These are phyloP conservation scores for Taenioides sp. DNA, from an alignment of 2,797 vertebrate species.

Conservation along the genomic window DNA sequence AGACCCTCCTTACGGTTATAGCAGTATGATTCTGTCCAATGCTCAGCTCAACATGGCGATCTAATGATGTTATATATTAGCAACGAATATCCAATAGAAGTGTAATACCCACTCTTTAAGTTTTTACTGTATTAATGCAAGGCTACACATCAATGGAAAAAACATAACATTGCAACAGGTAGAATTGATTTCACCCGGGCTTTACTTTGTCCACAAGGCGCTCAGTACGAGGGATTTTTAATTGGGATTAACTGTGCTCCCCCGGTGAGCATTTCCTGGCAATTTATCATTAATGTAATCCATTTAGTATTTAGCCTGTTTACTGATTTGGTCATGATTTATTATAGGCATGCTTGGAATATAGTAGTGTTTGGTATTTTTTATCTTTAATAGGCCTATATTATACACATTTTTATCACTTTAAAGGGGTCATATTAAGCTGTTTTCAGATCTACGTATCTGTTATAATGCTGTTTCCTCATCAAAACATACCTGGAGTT, in stretches of 20 bases:
- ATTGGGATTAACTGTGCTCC: conserved; percentile 64
- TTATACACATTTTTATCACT: background rate
- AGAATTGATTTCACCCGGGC: conserved; percentile 45
- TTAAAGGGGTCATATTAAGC: too few relatives aligned
- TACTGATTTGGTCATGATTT: conserved; percentile 43
- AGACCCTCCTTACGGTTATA: too few relatives aligned
- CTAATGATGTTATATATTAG: too few relatives aligned
- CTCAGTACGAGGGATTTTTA: conserved; percentile 59
- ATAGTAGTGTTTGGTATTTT: conserved; percentile 18
- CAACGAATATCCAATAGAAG: too few relatives aligned
- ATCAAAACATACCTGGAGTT: too few relatives aligned
- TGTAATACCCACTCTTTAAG: background rate
- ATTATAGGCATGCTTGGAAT: conserved; percentile 43
- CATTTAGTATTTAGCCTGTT: conserved; percentile 58
- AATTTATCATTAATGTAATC: conserved; percentile 68
- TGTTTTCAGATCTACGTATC: too few relatives aligned
- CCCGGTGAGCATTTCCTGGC: conserved; percentile 55
- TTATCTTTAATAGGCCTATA: background rate
- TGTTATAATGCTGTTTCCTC: too few relatives aligned
- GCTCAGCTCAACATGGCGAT: too few relatives aligned
- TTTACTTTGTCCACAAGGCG: conserved; percentile 48
- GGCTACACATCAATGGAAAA: conserved; percentile 9
- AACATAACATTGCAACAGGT: conserved; percentile 16
- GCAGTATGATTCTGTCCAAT: too few relatives aligned
- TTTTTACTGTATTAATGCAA: conserved; percentile 12